A percentile compares a stretch with the other conserved stretches of the same genome.
Evolutionary conservation across 2,888 invertebrate species (phyloP).

Genomic region (Parnassius glacialis): DNA sequence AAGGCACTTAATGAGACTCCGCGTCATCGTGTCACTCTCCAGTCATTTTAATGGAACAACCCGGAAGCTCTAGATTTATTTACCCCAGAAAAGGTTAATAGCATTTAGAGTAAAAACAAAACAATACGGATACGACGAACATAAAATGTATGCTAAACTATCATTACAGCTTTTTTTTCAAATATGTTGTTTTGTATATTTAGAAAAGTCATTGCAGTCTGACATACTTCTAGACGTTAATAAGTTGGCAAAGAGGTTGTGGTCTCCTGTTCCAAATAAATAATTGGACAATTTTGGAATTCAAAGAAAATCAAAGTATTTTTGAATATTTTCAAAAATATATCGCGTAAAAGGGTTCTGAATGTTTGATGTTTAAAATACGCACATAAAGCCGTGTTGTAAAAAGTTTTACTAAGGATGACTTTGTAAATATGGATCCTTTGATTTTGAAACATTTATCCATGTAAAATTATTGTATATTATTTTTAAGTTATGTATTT

Average conservation of each 20-base stretch:
- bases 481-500: no score
- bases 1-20: background rate
- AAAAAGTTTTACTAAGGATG: no score
- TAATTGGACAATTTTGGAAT: conserved; percentile 14
- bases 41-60: background rate
- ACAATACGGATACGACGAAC: conserved; percentile 4
- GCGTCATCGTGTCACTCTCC: background rate
- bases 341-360: conserved; percentile 2
- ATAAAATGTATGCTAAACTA: conserved; percentile 2
- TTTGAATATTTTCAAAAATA: conserved; percentile 19
- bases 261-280: conserved; percentile 4
- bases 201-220: conserved; percentile 1
- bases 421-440: no score
- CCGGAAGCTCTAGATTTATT: background rate
- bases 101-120: background rate
- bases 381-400: no score
- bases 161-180: background rate
- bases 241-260: no score
- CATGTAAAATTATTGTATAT: no score
- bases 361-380: conserved; percentile 1
- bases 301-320: conserved; percentile 13
- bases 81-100: background rate
- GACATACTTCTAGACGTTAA: conserved; percentile 12
- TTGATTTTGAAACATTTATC: no score
- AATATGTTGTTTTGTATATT: background rate